Conservation (phyloP, 2,888 invertebrate species). For the Colletes collaris region DNA sequence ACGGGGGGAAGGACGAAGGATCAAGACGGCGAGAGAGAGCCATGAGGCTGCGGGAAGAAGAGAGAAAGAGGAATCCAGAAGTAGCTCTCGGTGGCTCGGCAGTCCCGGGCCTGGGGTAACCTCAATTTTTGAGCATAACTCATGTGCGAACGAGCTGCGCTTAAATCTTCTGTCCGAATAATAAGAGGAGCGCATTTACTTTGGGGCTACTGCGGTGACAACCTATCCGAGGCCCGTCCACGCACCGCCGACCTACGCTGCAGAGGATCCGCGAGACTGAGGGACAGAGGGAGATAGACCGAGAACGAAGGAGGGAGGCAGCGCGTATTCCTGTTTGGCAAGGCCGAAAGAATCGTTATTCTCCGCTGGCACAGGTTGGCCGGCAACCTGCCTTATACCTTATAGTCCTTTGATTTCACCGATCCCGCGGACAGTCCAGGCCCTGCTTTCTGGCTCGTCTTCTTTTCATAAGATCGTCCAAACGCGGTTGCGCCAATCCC, state of each 20-base stretch:
- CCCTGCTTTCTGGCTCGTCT: slow-evolving; percentile 53
- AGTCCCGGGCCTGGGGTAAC: slow-evolving; percentile 67
- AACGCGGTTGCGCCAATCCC: slow-evolving; percentile 44
- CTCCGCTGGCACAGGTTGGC: slow-evolving; percentile 67
- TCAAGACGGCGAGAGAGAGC: slow-evolving; percentile 23
- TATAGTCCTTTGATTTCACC: slow-evolving; percentile 75
- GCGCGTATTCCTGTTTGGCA: slow-evolving; percentile 75
- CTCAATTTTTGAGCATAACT: slow-evolving; percentile 79
- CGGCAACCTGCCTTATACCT: slow-evolving; percentile 64
- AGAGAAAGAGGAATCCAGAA: slow-evolving; percentile 51
- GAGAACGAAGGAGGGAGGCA: slow-evolving; percentile 42
- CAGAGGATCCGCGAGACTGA: slow-evolving; percentile 40
- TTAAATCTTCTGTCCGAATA: slow-evolving; percentile 80
- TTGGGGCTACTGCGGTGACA: slow-evolving; percentile 77
- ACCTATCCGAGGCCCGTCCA: slow-evolving; percentile 72
- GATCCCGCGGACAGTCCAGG: slow-evolving; percentile 55
- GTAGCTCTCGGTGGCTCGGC: slow-evolving; percentile 58
- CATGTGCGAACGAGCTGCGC: slow-evolving; percentile 74
- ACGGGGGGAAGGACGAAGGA: slow-evolving; percentile 22
- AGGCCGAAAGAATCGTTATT: slow-evolving; percentile 78
- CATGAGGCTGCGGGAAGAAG: slow-evolving; percentile 16
- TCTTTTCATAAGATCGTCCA: slow-evolving; percentile 57
- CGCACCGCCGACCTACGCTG: slow-evolving; percentile 58
- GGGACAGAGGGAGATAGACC: slow-evolving; percentile 28
- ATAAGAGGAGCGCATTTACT: slow-evolving; percentile 79